Evolutionary conservation across 2,797 vertebrate species (phyloP), one percentile per base, ranked within the genome.

Genomic region (Denticeps clupeoides): DNA sequence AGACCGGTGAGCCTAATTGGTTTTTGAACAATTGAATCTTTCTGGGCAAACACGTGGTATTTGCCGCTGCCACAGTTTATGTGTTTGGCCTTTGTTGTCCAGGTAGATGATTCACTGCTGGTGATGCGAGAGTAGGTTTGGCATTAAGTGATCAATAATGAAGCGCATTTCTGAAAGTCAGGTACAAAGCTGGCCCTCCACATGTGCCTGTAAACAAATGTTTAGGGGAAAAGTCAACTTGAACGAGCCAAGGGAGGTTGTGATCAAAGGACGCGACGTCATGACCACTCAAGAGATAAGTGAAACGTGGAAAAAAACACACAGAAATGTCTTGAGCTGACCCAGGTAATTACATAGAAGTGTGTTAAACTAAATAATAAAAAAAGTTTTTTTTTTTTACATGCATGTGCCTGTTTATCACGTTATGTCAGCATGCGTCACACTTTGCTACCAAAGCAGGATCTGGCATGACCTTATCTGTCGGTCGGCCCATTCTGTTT

Each of bases 401-500:
- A n/a, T n/a, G n/a, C n/a, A n/a, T n/a, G n/a, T n/a, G n/a, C n/a
- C n/a, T n/a, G n/a, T n/a, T n/a, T n/a, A n/a, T n/a, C n/a, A n/a
- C n/a, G n/a, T n/a, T n/a, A n/a, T n/a, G n/a, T n/a, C n/a, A n/a
- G n/a, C n/a, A n/a, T n/a, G n/a, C n/a, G n/a, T n/a, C n/a, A n/a
- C n/a, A n/a, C n/a, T n/a, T n/a, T n/a, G n/a, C 64, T 55, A 65
- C 72, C 35, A 38, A 35, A 38, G 9, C 10, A 35, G 19, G 27
- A 24, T 29, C 11, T 29, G 18, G 35, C 63, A 61, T 67, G 69
- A 73, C 63, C 70, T 67, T 48, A 53, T 53, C 52, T 55, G 51
- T 37, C 59, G 74, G 73, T 79, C 73, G 74, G 38, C 58, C 60
- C 45, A 62, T 70, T 70, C 27, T 55, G 48, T 60, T 58, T 51